Evolutionary conservation across 2,113 vertebrate genomes (phyloP).

Genomic region (Cololabis saira): DNA sequence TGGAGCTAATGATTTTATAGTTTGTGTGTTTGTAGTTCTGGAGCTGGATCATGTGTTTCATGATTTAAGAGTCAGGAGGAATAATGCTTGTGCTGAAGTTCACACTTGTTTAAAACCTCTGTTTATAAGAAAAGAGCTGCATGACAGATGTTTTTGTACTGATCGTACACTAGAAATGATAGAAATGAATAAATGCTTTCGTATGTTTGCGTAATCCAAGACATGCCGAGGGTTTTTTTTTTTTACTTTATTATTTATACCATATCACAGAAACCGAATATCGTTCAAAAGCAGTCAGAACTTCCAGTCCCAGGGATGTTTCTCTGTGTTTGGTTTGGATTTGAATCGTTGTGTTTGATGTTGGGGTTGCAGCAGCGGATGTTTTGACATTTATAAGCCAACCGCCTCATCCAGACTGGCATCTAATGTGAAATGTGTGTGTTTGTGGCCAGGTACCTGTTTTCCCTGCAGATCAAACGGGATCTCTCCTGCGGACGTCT

Average conservation of each 20-base stretch:
- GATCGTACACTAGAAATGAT: not conserved
- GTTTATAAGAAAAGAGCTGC: not conserved
- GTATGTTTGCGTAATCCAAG: not conserved
- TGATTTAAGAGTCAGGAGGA: slow-evolving; percentile 24
- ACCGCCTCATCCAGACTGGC: not conserved
- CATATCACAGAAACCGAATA: too few species aligned
- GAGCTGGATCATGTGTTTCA: slow-evolving; percentile 4
- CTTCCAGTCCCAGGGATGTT: too few species aligned
- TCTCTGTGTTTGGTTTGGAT: too few species aligned
- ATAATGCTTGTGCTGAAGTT: not conserved
- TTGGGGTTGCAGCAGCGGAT: too few species aligned
- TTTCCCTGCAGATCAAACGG: slow-evolving; percentile 96
- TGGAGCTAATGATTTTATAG: slow-evolving; percentile 55
- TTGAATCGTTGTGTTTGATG: too few species aligned
- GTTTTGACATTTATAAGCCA: too few species aligned
- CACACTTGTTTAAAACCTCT: not conserved
- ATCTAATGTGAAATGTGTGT: slow-evolving; percentile 14
- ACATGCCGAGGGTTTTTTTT: not conserved
- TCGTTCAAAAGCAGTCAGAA: too few species aligned
- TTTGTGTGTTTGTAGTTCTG: slow-evolving; percentile 22
- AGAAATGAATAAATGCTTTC: too few species aligned
- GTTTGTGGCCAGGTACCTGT: slow-evolving; percentile 90
- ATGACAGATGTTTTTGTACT: not conserved
- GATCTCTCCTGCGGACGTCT: slow-evolving; percentile 91
- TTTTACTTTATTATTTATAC: not conserved